Conservation (phyloP, 2,888 invertebrate species). For the Apoderus coryli region DNA sequence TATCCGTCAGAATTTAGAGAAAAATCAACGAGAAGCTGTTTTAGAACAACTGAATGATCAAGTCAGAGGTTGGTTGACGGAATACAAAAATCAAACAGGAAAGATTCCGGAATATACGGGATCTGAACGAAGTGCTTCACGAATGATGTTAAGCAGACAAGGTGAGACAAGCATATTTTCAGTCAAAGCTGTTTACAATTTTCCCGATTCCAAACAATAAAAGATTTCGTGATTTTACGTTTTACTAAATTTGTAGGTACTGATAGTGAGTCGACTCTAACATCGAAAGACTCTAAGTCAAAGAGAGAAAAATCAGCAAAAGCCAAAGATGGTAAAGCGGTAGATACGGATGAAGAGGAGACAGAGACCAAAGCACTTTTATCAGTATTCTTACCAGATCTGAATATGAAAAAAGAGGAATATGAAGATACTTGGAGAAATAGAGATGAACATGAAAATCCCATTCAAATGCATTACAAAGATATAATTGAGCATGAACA, state of each 20-base stretch:
- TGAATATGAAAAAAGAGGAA: conserved; percentile 57
- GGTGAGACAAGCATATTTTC: too few species aligned
- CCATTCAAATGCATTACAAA: conserved; percentile 59
- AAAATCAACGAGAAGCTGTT: conserved; percentile 58
- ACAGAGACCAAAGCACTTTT: conserved; percentile 51
- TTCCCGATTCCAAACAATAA: too few species aligned
- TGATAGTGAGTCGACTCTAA: conserved; percentile 66
- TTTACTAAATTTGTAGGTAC: too few species aligned
- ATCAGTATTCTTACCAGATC: conserved; percentile 58
- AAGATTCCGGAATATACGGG: conserved; percentile 86
- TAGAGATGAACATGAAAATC: conserved; percentile 60
- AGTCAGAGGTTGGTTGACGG: conserved; percentile 74
- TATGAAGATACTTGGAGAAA: conserved; percentile 73
- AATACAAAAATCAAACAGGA: conserved; percentile 66
- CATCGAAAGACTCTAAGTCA: conserved; percentile 64
- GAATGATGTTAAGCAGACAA: conserved; percentile 67
- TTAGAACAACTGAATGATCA: conserved; percentile 80
- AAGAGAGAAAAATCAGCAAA: conserved; percentile 62
- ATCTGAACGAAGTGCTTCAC: conserved; percentile 81
- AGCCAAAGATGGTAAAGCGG: conserved; percentile 40
- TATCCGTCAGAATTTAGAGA: conserved; percentile 48
- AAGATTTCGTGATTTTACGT: too few species aligned
- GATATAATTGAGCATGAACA: conserved; percentile 79
- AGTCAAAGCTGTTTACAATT: too few species aligned
- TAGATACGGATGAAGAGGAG: conserved; percentile 40